phyloP scores from a whole-genome alignment of 2,113 vertebrate species.

The Tinamus guttatus region DNA sequence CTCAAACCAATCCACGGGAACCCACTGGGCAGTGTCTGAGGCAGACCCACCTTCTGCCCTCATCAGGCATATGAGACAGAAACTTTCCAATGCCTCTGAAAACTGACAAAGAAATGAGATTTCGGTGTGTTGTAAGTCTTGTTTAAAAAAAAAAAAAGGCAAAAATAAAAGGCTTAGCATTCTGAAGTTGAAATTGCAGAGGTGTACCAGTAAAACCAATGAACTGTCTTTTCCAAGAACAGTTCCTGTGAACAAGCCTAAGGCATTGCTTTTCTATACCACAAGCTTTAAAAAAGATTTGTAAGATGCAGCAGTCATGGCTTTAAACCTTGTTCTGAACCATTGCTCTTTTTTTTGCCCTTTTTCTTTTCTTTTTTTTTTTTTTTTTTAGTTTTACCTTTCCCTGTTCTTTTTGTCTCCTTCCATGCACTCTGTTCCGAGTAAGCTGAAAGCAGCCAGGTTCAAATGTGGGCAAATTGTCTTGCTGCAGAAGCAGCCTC shows the following conservation, averaged over 20 bases:
- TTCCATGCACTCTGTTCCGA: not conserved
- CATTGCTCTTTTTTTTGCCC: too few species aligned
- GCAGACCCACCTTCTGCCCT: not conserved
- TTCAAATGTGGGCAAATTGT: not conserved
- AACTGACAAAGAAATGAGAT: not conserved
- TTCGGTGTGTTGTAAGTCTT: not conserved
- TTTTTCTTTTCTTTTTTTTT: conserved; percentile 24
- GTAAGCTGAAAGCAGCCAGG: not conserved
- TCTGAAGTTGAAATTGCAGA: not conserved
- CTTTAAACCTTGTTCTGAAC: not conserved
- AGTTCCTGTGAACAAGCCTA: not conserved
- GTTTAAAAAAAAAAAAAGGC: not conserved
- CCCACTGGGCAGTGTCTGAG: not conserved
- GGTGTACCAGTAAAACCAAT: not conserved
- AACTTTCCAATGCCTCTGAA: not conserved
- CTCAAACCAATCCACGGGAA: not conserved
- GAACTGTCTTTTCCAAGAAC: not conserved
- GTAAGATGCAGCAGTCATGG: not conserved
- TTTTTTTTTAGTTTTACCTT: conserved; percentile 19
- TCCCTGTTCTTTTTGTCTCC: not conserved
- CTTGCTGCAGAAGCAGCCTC: not conserved
- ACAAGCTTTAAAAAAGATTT: not conserved
- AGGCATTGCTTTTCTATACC: not conserved
- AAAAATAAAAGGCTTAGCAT: not conserved
- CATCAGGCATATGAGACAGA: not conserved